Percentiles rank a stretch among this genome's conserved stretches.
Conservation (phyloP, 2,888 invertebrate genomes). For the Phortica magna region DNA sequence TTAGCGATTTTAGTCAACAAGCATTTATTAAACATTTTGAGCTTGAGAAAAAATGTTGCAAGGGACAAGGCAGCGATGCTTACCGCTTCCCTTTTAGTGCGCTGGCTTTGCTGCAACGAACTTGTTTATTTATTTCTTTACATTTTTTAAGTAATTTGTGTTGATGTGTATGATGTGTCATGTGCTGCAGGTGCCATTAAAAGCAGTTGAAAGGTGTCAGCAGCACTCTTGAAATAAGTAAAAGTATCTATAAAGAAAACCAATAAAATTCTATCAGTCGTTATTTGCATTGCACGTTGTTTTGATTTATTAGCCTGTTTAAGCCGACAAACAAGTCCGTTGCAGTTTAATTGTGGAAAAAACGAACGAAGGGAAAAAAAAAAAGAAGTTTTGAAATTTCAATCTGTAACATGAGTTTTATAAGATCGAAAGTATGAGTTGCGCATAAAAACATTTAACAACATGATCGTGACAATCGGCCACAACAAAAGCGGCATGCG, state of each 20-base stretch:
- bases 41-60: too few species aligned
- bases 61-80: too few species aligned
- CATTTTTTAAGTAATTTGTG: not conserved
- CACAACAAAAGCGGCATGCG: not conserved
- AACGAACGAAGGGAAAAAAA: not conserved
- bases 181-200: not conserved
- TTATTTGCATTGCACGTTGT: not conserved
- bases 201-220: not conserved
- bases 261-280: not conserved
- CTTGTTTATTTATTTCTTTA: not conserved
- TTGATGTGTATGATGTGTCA: not conserved
- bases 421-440: conserved; percentile 23
- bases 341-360: not conserved
- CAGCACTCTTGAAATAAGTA: not conserved
- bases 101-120: too few species aligned
- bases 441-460: conserved; percentile 33
- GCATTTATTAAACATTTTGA: too few species aligned
- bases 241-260: not conserved
- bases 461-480: conserved; percentile 32
- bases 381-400: conserved; percentile 1
- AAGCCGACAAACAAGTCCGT: not conserved
- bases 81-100: too few species aligned
- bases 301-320: conserved; percentile 8
- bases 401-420: conserved; percentile 29
- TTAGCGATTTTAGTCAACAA: too few species aligned